A percentile compares a stretch with the other conserved stretches of the same genome.
Conservation (phyloP, 2,797 vertebrate genomes). For the Epinephelus malabaricus region DNA sequence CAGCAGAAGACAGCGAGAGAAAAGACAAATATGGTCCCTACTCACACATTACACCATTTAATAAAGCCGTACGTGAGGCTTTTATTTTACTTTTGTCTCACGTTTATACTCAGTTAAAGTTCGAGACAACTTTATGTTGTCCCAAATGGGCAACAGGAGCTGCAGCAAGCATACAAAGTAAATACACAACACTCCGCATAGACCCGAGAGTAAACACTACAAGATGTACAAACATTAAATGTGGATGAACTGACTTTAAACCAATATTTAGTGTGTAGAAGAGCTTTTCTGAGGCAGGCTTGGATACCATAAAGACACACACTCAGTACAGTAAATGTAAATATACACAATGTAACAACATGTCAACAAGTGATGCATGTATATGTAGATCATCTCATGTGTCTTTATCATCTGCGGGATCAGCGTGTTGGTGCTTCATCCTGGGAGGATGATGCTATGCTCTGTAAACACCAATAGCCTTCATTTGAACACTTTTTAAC, state of each 20-base stretch:
- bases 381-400: background rate
- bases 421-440: background rate
- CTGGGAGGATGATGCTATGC: background rate
- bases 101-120: conserved; percentile 1
- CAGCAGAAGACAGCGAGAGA: background rate
- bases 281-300: conserved; percentile 10
- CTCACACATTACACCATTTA: background rate
- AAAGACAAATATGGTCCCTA: background rate
- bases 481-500: background rate
- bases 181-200: conserved; percentile 21
- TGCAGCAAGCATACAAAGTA: conserved; percentile 24
- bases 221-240: conserved; percentile 33
- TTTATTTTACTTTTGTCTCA: conserved; percentile 21
- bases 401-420: background rate
- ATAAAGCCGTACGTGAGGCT: background rate
- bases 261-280: conserved; percentile 39
- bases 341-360: background rate
- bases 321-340: background rate
- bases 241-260: conserved; percentile 15
- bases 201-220: conserved; percentile 29
- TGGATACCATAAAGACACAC: background rate
- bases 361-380: background rate
- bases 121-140: conserved; percentile 19
- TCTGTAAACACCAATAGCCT: background rate
- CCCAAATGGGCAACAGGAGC: conserved; percentile 21